These are phyloP conservation scores for Cheilosia variabilis DNA, from an alignment of 2,888 invertebrate species.

Conservation along the genomic window DNA sequence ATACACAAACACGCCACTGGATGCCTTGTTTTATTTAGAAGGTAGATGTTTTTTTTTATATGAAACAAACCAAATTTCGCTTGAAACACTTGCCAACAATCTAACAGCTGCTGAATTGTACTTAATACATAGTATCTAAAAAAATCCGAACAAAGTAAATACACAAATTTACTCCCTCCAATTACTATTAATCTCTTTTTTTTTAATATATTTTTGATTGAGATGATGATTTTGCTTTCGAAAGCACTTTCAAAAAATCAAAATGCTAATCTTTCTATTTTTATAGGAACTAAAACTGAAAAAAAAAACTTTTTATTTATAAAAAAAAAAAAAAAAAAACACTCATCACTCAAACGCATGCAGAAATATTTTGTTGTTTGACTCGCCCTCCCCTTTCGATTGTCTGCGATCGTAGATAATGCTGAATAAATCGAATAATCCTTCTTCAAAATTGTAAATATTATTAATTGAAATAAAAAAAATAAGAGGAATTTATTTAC, in stretches of 20 bases:
- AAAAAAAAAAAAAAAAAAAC: constrained; percentile 53
- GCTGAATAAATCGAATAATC: constrained; percentile 26
- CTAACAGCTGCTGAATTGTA: constrained; percentile 69
- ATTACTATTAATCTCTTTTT: constrained; percentile 1
- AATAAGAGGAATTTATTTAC: constrained; percentile 26
- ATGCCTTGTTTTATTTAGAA: constrained; percentile 64
- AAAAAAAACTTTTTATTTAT: constrained; percentile 10
- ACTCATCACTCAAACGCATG: constrained; percentile 63
- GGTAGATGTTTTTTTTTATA: constrained; percentile 52
- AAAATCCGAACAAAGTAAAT: constrained; percentile 1
- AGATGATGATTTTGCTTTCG: constrained; percentile 12
- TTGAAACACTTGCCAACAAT: constrained; percentile 59
- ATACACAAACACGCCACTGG: constrained; percentile 63
- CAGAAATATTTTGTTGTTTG: constrained; percentile 69
- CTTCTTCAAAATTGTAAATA: constrained; percentile 66
- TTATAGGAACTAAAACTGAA: constrained; percentile 66
- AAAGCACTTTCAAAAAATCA: constrained; percentile 15
- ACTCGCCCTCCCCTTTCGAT: constrained; percentile 30
- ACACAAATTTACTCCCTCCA: constrained; percentile 19
- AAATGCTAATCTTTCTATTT: constrained; percentile 64
- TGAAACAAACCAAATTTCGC: constrained; percentile 32
- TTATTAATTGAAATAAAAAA: constrained; percentile 35
- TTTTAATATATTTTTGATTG: constrained; percentile 29
- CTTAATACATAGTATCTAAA: constrained; percentile 28
- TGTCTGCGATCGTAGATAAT: constrained; percentile 25